Base-by-base conservation (phyloP, 1,140 invertebrate species). In the Cyrtorhinus lividipennis region DNA sequence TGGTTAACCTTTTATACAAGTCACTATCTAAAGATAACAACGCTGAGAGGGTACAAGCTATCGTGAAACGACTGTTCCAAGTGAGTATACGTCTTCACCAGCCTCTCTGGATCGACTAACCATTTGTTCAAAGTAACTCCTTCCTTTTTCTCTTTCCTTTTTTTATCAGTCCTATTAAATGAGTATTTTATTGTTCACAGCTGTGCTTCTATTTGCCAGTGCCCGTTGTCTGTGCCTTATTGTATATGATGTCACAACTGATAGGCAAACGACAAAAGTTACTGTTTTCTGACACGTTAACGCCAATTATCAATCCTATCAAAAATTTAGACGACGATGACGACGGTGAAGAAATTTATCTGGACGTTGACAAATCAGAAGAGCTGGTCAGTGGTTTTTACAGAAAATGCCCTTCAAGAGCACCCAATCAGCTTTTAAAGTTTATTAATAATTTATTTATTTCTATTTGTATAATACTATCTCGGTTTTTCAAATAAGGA, bases 21-120 rank as follows among this genome's bases (percentile, higher is more conserved):
- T 84, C 92, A 15, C 75, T 98, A 63, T 83, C 85, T 66, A 82
- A 81, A 62, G 95, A 99, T 77, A 74, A 73, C 18, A 82, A 86
- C 65, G 71, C 82, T 1, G 72, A 78, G 15, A 74, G 95, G 62
- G 78, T 90, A 0, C 81, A 83, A 72, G 86, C 91, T 8, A 95
- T 98, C 73, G 75, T 95, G 1, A 98, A 97, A 76, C 75, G 95
- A 62, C 73, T 96, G 38, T 76, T 98, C 38, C 93, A 97, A 76
- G 75, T 91, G 66, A 76, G 76, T n/a, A n/a, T n/a, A n/a, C n/a
- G n/a, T n/a, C 56, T n/a, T n/a, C 2, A 23, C 23, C 18, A 27
- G 8, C 15, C 1, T 24, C 1, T 20, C 59, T 64, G n/a, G n/a
- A n/a, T n/a, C n/a, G n/a, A n/a, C n/a, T n/a, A n/a, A n/a, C n/a